Evolutionary conservation across 2,888 invertebrate species (phyloP).

Genomic region (Lypha dubia): DNA sequence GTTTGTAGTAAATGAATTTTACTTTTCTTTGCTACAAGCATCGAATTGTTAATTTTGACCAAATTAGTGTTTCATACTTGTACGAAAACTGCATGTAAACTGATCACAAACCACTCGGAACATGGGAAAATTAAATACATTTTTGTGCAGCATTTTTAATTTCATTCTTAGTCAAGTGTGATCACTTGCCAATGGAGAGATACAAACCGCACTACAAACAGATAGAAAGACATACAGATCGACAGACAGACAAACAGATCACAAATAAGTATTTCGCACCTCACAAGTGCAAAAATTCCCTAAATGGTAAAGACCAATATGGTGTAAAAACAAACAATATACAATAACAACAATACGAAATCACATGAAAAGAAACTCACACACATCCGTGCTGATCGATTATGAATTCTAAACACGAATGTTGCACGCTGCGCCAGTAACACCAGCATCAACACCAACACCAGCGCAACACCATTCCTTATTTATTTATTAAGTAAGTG

Average conservation of each 20-base stretch:
- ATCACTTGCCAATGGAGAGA: slow-evolving; percentile 43
- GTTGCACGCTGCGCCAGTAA: slow-evolving; percentile 72
- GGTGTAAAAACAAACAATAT: slow-evolving; percentile 51
- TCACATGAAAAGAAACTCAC: slow-evolving; percentile 3
- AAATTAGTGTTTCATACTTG: slow-evolving; percentile 62
- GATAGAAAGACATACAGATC: not conserved
- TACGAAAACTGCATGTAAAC: slow-evolving; percentile 18
- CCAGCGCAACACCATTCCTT: slow-evolving; percentile 15
- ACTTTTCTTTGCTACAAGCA: slow-evolving; percentile 60
- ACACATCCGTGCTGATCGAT: slow-evolving; percentile 73
- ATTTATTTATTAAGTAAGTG: no score
- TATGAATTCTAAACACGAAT: slow-evolving; percentile 79
- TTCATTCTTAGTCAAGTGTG: slow-evolving; percentile 53
- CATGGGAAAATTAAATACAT: slow-evolving; percentile 70
- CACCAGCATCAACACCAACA: slow-evolving; percentile 50
- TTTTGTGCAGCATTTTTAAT: slow-evolving; percentile 67
- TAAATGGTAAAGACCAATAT: slow-evolving; percentile 66
- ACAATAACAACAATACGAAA: slow-evolving; percentile 51
- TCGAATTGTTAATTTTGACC: slow-evolving; percentile 63
- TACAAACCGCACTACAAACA: slow-evolving; percentile 2
- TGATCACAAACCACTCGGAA: slow-evolving; percentile 45
- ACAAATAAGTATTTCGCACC: slow-evolving; percentile 68
- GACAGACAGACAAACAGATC: slow-evolving; percentile 37
- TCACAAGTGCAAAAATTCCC: slow-evolving; percentile 69
- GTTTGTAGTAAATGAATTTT: slow-evolving; percentile 46